Evolutionary conservation across 2,797 vertebrate species (phyloP).

Genomic region (Parauchenoglanis ngamensis): DNA sequence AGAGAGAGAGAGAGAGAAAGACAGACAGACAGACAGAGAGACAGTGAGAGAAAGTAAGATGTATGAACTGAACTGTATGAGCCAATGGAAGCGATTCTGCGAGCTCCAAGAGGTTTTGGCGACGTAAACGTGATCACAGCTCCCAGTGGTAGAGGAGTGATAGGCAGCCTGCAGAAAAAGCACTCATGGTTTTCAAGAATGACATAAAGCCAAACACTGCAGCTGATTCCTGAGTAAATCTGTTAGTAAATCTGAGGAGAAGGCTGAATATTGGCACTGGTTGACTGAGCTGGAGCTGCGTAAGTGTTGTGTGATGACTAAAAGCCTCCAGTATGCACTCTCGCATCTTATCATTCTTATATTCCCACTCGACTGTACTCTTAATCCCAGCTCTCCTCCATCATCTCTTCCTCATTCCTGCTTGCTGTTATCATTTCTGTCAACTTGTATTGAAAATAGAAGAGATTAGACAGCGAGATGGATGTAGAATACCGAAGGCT

Average conservation of each 20-base stretch:
- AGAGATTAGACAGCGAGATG: conserved; percentile 17
- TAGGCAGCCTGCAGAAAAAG: background rate
- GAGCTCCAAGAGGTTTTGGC: background rate
- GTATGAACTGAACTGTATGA: background rate
- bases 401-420: conserved; percentile 63
- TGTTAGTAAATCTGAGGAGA: background rate
- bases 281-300: background rate
- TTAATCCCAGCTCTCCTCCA: conserved; percentile 55
- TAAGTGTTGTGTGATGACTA: background rate
- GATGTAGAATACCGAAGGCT: conserved; percentile 41
- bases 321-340: conserved; percentile 5
- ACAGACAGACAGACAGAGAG: background rate
- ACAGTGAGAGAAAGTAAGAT: background rate
- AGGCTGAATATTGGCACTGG: background rate
- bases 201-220: background rate
- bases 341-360: conserved; percentile 46
- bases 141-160: background rate
- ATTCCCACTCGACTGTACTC: conserved; percentile 40
- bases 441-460: conserved; percentile 21
- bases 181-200: background rate
- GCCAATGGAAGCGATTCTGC: background rate
- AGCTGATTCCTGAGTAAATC: background rate
- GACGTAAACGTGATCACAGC: background rate
- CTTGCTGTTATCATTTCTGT: conserved; percentile 52
- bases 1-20: background rate